These are phyloP conservation scores for Malacoraja senta DNA, from an alignment of 2,797 vertebrate genomes.

Conservation along the genomic window DNA sequence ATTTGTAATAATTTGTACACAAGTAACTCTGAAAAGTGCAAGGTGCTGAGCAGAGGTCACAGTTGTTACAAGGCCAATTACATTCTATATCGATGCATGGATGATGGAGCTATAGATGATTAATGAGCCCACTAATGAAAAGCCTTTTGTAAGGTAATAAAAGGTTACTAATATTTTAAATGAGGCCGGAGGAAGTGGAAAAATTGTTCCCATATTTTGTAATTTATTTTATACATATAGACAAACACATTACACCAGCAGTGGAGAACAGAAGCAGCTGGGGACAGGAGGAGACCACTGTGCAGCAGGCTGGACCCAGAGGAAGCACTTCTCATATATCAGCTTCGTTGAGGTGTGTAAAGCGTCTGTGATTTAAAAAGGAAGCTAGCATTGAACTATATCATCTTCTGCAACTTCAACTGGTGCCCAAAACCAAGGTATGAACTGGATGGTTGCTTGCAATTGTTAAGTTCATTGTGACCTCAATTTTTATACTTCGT, in stretches of 20 bases:
- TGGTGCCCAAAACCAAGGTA: background rate
- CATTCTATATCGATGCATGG: background rate
- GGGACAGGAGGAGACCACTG: background rate
- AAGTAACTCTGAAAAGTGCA: background rate
- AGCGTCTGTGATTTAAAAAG: background rate
- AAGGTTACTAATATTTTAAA: conserved; percentile 24
- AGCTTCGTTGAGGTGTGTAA: background rate
- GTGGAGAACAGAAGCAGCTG: background rate
- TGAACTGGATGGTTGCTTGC: background rate
- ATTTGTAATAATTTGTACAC: background rate
- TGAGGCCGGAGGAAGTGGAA: background rate
- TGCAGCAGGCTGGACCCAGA: background rate
- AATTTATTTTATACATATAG: background rate
- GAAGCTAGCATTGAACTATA: background rate
- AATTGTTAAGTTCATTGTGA: background rate
- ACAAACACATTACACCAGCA: background rate
- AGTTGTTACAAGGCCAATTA: conserved; percentile 28
- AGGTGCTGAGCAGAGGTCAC: conserved; percentile 16
- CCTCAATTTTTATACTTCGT: too few species aligned
- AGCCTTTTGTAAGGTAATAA: conserved; percentile 22
- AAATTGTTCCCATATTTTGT: conserved; percentile 19
- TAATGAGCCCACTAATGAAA: background rate
- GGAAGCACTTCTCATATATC: background rate
- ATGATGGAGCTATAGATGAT: conserved; percentile 4
- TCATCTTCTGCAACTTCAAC: background rate